Percentiles rank a stretch among this genome's conserved stretches.
Conservation (phyloP, 2,888 invertebrate genomes). For the Synanthedon myopaeformis region DNA sequence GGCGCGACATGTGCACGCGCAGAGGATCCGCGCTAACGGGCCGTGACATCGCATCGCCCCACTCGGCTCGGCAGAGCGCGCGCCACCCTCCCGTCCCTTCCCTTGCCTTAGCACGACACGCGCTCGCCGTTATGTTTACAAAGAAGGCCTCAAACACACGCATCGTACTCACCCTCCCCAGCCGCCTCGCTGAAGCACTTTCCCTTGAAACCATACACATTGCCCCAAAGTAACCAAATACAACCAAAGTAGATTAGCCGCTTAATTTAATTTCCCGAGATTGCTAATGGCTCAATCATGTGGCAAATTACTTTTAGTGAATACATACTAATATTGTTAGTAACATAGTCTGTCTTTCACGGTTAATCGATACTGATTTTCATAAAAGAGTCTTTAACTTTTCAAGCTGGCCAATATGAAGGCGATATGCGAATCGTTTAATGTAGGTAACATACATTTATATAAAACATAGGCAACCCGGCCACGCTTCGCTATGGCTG, state of each 20-base stretch:
- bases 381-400: too few relatives aligned
- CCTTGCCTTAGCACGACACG: constrained; percentile 2
- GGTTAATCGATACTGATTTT: too few relatives aligned
- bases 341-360: too few relatives aligned
- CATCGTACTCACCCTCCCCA: constrained; percentile 5
- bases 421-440: too few relatives aligned
- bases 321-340: too few relatives aligned
- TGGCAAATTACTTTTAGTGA: constrained; percentile 21
- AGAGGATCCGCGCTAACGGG: constrained; percentile 54
- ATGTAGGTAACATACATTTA: too few relatives aligned
- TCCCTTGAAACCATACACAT: constrained; percentile 55
- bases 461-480: too few relatives aligned
- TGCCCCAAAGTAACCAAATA: constrained; percentile 43
- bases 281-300: constrained; percentile 50
- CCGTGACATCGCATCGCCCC: constrained; percentile 37
- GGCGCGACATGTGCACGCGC: constrained; percentile 65
- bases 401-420: too few relatives aligned
- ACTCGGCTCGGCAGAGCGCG: constrained; percentile 10
- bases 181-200: constrained; percentile 40
- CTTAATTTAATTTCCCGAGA: constrained; percentile 64
- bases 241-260: constrained; percentile 61
- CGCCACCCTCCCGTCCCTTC: constrained; percentile 6
- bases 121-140: constrained; percentile 37
- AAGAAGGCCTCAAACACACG: neutral
- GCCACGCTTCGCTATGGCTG: too few relatives aligned